Conservation (phyloP, 1,140 invertebrate species). For the Papilio aristodemus region DNA sequence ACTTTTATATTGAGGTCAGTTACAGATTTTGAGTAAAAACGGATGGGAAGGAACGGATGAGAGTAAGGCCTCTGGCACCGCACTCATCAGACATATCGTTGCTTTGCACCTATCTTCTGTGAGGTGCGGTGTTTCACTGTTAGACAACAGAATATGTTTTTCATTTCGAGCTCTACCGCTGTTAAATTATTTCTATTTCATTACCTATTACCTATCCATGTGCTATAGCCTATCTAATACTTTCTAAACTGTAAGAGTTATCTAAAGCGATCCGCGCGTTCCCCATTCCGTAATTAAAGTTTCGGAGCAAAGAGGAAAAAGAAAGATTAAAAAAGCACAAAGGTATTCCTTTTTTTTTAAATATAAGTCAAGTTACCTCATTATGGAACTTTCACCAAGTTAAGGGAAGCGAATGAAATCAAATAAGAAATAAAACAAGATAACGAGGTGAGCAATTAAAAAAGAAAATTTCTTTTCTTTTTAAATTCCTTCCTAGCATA, state of each 20-base stretch:
- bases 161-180: too few species aligned
- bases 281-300: background rate
- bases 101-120: too few species aligned
- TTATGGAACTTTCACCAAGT: slow-evolving; percentile 8
- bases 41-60: too few species aligned
- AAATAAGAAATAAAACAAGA: slow-evolving; percentile 17
- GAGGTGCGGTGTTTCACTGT: too few species aligned
- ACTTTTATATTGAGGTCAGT: too few species aligned
- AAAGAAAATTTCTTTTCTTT: background rate
- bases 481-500: background rate
- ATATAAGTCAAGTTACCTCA: slow-evolving; percentile 5
- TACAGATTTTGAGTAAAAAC: too few species aligned
- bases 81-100: too few species aligned
- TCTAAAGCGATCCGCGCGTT: background rate
- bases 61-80: too few species aligned
- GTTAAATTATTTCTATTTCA: too few species aligned
- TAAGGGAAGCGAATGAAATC: slow-evolving; percentile 4
- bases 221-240: too few species aligned
- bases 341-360: background rate
- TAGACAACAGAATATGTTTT: too few species aligned
- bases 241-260: background rate
- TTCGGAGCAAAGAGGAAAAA: background rate
- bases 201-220: too few species aligned
- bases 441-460: slow-evolving; percentile 13
- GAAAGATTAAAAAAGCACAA: background rate